Conservation (phyloP, 2,888 invertebrate genomes). For the Pristionchus arcanus region DNA sequence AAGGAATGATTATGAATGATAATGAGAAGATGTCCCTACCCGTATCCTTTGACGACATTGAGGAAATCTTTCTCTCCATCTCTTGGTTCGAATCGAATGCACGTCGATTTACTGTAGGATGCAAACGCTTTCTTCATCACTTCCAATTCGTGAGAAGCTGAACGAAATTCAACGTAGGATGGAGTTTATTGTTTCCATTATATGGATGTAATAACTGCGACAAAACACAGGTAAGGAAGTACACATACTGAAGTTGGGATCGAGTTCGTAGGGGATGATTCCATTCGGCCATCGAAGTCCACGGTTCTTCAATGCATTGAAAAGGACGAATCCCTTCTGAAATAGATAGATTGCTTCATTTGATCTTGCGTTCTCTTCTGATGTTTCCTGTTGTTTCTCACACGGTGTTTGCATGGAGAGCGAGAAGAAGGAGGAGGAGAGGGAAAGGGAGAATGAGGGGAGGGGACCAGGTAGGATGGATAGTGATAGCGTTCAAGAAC, state of each 20-base stretch:
- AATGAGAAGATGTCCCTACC: slow-evolving; percentile 59
- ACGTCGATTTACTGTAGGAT: slow-evolving; percentile 77
- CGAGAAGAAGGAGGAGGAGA: slow-evolving; percentile 17
- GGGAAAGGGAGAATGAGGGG: neutral
- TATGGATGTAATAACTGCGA: neutral
- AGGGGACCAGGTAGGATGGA: slow-evolving; percentile 16
- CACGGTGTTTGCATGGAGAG: slow-evolving; percentile 8
- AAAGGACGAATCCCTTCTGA: slow-evolving; percentile 70
- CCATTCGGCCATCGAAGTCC: slow-evolving; percentile 76
- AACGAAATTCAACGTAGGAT: slow-evolving; percentile 31
- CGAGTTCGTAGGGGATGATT: slow-evolving; percentile 76
- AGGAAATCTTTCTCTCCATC: slow-evolving; percentile 79
- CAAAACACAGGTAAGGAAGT: slow-evolving; percentile 19
- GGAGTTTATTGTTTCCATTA: neutral
- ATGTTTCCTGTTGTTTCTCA: neutral
- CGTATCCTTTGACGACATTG: slow-evolving; percentile 77
- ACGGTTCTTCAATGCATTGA: slow-evolving; percentile 77
- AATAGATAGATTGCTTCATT: slow-evolving; percentile 41
- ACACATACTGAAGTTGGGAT: slow-evolving; percentile 77
- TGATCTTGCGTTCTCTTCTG: neutral
- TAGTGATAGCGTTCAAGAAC: neutral
- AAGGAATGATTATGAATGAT: slow-evolving; percentile 46
- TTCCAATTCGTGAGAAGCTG: slow-evolving; percentile 72
- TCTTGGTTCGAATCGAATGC: slow-evolving; percentile 79
- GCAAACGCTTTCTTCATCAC: slow-evolving; percentile 75